Evolutionary conservation across 2,888 invertebrate genomes (phyloP).

Genomic region (Drosophila nigricruria): DNA sequence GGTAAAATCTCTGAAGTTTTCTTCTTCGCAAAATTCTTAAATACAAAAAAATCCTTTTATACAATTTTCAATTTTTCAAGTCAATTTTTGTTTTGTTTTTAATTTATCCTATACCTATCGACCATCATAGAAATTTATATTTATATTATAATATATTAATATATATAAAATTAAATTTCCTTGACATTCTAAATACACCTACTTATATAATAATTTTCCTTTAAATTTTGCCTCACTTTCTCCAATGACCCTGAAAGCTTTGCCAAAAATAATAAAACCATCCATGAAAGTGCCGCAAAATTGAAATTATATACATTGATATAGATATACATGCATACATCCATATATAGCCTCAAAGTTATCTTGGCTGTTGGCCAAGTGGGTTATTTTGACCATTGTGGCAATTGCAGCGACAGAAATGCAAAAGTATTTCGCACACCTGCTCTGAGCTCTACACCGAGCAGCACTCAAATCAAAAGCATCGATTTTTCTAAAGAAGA

Average conservation of each 20-base stretch:
- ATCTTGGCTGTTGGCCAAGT: slow-evolving; percentile 65
- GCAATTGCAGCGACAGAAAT: slow-evolving; percentile 20
- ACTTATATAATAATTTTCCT: slow-evolving; percentile 5
- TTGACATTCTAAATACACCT: too few species aligned
- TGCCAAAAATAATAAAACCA: slow-evolving; percentile 18
- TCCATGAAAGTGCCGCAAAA: slow-evolving; percentile 7
- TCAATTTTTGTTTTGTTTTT: too few species aligned
- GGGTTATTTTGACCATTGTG: slow-evolving; percentile 61
- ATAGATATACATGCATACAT: neutral
- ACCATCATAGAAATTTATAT: too few species aligned
- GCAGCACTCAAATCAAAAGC: slow-evolving; percentile 54
- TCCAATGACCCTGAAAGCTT: slow-evolving; percentile 55
- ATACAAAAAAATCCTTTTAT: too few species aligned
- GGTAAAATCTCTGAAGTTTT: too few species aligned
- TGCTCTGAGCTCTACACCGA: slow-evolving; percentile 12
- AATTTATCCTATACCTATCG: too few species aligned
- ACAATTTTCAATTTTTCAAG: too few species aligned
- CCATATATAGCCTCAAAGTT: neutral
- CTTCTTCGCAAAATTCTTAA: too few species aligned
- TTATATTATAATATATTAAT: neutral
- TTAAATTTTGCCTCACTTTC: slow-evolving; percentile 2
- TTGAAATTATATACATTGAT: neutral
- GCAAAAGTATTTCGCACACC: slow-evolving; percentile 21
- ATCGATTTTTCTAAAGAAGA: slow-evolving; percentile 57
- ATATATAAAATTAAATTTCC: neutral